phyloP scores from a whole-genome alignment of 64 coral and sea anemone genomes.

The Stichodactyla helianthus region DNA sequence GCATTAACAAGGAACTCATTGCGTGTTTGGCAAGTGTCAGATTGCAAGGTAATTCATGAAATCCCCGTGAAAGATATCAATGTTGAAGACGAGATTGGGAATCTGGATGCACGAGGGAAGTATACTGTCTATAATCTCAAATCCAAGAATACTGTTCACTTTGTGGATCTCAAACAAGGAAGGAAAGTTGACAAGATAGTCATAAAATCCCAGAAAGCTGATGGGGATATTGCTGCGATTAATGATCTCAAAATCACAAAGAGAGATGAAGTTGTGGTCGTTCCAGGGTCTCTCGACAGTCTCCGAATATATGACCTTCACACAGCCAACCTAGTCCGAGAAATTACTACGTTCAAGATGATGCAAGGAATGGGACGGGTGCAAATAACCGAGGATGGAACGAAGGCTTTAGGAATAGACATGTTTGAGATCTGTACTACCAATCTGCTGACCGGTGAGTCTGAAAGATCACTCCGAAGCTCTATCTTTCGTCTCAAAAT shows the following conservation, averaged over 20 bases:
- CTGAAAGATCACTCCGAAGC: conserved; percentile 62
- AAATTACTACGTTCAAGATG: conserved; percentile 73
- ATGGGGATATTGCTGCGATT: conserved; percentile 18
- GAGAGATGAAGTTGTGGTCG: conserved; percentile 55
- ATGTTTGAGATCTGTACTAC: conserved; percentile 74
- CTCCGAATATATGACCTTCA: conserved; percentile 61
- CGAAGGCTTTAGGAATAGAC: conserved; percentile 59
- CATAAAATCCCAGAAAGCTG: conserved; percentile 45
- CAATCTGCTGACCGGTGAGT: conserved; percentile 55
- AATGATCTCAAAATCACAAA: conserved; percentile 70
- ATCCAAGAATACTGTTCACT: conserved; percentile 48
- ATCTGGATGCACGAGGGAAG: conserved; percentile 51
- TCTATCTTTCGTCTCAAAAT: conserved; percentile 56
- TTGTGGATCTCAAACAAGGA: conserved; percentile 62
- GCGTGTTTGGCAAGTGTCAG: conserved; percentile 58
- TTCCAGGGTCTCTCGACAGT: conserved; percentile 12
- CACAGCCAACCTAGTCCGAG: conserved; percentile 57
- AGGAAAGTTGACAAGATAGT: conserved; percentile 65
- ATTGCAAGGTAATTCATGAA: conserved; percentile 44
- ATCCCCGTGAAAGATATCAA: conserved; percentile 70
- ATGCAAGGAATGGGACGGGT: conserved; percentile 43
- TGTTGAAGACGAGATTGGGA: conserved; percentile 48
- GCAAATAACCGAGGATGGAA: conserved; percentile 81
- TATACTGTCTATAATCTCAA: conserved; percentile 57
- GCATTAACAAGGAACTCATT: conserved; percentile 56